phyloP scores from a whole-genome alignment of 1,140 invertebrate species.

The Drosophila oshimai region DNA sequence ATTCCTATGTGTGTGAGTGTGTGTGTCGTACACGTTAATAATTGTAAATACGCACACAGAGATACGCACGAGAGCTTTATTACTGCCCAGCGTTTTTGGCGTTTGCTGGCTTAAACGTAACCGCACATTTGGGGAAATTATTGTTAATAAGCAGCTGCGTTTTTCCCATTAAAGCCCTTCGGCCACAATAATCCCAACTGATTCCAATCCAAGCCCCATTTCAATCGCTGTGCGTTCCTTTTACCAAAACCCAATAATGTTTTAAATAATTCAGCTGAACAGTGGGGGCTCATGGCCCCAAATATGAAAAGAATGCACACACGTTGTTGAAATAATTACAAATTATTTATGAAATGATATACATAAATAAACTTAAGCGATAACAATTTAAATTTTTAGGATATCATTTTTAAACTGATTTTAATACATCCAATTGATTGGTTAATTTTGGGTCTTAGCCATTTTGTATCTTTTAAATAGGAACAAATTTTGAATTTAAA shows the following conservation, averaged over 20 bases:
- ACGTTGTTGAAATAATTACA: neutral
- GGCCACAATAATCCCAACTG: slow-evolving; percentile 21
- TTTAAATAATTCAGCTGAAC: neutral
- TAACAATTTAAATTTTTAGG: too few species aligned
- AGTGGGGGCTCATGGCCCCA: neutral
- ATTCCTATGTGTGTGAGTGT: slow-evolving; percentile 10
- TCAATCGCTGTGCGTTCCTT: slow-evolving; percentile 2
- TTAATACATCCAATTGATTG: too few species aligned
- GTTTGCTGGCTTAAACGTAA: slow-evolving; percentile 72
- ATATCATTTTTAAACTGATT: too few species aligned
- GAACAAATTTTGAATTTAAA: too few species aligned
- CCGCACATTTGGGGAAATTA: slow-evolving; percentile 75
- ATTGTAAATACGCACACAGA: slow-evolving; percentile 51
- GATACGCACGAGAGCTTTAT: slow-evolving; percentile 36
- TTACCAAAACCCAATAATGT: slow-evolving; percentile 13
- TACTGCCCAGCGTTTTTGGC: slow-evolving; percentile 66
- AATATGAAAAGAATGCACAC: neutral
- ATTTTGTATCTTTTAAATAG: too few species aligned
- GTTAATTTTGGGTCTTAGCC: too few species aligned
- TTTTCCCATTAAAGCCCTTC: slow-evolving; percentile 29
- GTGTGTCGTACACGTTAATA: slow-evolving; percentile 58
- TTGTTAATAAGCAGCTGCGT: slow-evolving; percentile 76
- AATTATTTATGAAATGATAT: too few species aligned
- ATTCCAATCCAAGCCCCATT: slow-evolving; percentile 5
- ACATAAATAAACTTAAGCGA: too few species aligned